Evolutionary conservation across 2,888 invertebrate species (phyloP).

Genomic region (Heliconius ismenius): DNA sequence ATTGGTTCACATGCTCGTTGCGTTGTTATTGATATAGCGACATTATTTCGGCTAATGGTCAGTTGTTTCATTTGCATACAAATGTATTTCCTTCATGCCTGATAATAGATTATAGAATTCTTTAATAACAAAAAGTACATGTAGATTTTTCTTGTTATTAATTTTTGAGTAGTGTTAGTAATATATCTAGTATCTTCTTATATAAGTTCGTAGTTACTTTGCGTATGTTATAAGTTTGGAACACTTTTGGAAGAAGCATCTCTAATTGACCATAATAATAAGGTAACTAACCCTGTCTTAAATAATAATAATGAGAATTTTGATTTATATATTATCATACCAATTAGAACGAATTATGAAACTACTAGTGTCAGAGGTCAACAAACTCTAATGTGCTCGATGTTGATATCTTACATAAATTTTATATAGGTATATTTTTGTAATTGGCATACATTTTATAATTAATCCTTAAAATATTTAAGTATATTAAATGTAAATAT

Average conservation of each 20-base stretch:
- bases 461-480: background rate
- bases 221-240: constrained; percentile 43
- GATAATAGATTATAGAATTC: constrained; percentile 51
- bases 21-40: constrained; percentile 58
- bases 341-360: constrained; percentile 12
- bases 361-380: constrained; percentile 16
- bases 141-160: constrained; percentile 31
- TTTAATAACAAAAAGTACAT: constrained; percentile 38
- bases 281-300: constrained; percentile 52
- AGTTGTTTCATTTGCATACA: constrained; percentile 75
- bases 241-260: constrained; percentile 59
- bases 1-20: constrained; percentile 57
- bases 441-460: background rate
- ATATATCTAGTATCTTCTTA: constrained; percentile 30
- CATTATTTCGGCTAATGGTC: constrained; percentile 67
- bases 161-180: constrained; percentile 32
- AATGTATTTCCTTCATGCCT: constrained; percentile 63
- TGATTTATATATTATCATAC: background rate
- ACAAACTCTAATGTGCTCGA: constrained; percentile 19
- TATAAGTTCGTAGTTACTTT: constrained; percentile 34
- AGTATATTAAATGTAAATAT: background rate
- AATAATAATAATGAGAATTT: background rate
- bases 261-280: constrained; percentile 65
- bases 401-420: constrained; percentile 5
- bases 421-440: background rate